Conservation (phyloP, 2,113 vertebrate species). For the Galbula dea region DNA sequence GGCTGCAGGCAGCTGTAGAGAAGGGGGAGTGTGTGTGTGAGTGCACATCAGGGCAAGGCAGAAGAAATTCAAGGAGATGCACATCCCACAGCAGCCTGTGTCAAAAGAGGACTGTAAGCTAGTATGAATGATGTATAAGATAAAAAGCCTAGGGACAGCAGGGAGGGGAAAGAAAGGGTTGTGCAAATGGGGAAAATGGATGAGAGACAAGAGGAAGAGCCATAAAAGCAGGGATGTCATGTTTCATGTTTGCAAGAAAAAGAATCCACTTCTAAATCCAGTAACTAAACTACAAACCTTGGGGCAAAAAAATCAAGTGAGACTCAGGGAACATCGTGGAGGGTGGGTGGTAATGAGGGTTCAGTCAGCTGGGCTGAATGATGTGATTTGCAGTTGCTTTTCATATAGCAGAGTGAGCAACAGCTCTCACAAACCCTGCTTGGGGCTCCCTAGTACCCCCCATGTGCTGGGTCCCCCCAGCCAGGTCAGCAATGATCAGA, state of each 20-base stretch:
- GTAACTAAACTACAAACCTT: background rate
- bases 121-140: constrained; percentile 37
- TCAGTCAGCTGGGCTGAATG: background rate
- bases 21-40: background rate
- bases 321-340: background rate
- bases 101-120: background rate
- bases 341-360: background rate
- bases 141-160: background rate
- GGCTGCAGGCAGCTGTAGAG: background rate
- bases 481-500: background rate
- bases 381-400: background rate
- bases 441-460: background rate
- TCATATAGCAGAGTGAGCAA: fast-evolving
- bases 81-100: background rate
- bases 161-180: background rate
- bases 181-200: background rate
- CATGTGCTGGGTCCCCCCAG: background rate
- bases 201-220: background rate
- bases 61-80: background rate
- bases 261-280: background rate
- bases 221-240: background rate
- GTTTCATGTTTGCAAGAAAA: background rate
- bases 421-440: background rate
- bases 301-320: background rate
- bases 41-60: background rate